Evolutionary conservation across 2,113 vertebrate genomes (phyloP).

Genomic region (Prietella phreatophila): DNA sequence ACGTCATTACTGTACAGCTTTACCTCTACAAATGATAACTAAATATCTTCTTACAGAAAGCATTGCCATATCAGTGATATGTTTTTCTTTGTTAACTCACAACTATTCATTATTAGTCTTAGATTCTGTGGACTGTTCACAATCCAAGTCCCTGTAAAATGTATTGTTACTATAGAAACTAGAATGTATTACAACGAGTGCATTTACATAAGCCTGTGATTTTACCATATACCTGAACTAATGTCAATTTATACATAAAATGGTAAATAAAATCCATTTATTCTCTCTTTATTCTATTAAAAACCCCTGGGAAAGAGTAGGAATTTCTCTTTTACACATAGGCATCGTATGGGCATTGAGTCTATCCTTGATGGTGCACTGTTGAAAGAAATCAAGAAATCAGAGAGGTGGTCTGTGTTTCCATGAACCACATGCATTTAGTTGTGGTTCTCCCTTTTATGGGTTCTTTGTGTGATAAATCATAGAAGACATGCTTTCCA

Average conservation of each 20-base stretch:
- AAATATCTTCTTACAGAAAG: neutral
- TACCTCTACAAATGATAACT: neutral
- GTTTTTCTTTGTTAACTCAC: too few species aligned
- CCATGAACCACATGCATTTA: neutral
- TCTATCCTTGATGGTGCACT: neutral
- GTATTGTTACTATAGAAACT: neutral
- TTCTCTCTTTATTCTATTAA: neutral
- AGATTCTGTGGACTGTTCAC: too few species aligned
- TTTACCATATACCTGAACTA: neutral
- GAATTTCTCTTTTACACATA: neutral
- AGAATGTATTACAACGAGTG: neutral
- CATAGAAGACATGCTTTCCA: neutral
- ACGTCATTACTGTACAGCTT: neutral
- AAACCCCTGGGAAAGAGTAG: neutral
- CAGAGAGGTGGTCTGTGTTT: neutral
- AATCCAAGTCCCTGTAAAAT: neutral
- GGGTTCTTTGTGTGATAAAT: constrained; percentile 8
- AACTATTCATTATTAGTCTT: neutral
- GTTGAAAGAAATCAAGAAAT: neutral
- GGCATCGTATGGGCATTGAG: neutral
- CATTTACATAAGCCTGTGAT: neutral
- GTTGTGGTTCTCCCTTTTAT: neutral
- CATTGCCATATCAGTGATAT: neutral
- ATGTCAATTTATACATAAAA: neutral
- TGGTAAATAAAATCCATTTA: neutral